Evolutionary conservation across 1,140 invertebrate species (phyloP).

Genomic region (Drosophila ficusphila): DNA sequence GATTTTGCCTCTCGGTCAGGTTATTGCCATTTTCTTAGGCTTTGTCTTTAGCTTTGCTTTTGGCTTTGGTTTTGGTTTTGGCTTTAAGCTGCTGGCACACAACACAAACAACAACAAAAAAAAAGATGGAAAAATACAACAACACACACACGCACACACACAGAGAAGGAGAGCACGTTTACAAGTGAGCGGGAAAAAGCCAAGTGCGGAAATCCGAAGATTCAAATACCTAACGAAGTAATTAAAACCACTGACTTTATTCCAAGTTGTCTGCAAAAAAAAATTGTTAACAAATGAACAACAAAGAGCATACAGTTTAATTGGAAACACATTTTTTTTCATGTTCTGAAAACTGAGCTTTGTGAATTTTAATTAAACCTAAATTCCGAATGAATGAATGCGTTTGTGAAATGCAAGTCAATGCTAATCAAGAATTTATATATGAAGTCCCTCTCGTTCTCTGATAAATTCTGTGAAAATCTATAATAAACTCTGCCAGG

Average conservation of each 20-base stretch:
- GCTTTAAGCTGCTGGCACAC: conserved; percentile 47
- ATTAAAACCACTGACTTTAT: too few relatives aligned
- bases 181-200: background rate
- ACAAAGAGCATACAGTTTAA: too few relatives aligned
- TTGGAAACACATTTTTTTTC: too few relatives aligned
- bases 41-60: conserved; percentile 45
- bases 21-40: conserved; percentile 53
- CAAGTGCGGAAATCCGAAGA: background rate
- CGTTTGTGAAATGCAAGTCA: too few relatives aligned
- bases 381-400: too few relatives aligned
- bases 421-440: background rate
- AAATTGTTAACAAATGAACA: too few relatives aligned
- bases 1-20: conserved; percentile 32
- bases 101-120: conserved; percentile 5
- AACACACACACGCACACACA: background rate
- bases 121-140: background rate
- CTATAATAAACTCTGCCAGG: conserved; percentile 13
- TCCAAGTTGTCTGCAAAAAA: too few relatives aligned
- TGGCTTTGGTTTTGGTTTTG: conserved; percentile 34
- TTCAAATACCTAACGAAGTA: conserved; percentile 16
- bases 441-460: conserved; percentile 6
- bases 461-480: conserved; percentile 5
- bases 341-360: too few relatives aligned
- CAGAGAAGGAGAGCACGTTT: background rate
- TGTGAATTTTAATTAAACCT: too few relatives aligned